Evolutionary conservation across 2,113 vertebrate species (phyloP), one percentile per base, ranked within the genome.

Genomic region (Mustela nigripes): DNA sequence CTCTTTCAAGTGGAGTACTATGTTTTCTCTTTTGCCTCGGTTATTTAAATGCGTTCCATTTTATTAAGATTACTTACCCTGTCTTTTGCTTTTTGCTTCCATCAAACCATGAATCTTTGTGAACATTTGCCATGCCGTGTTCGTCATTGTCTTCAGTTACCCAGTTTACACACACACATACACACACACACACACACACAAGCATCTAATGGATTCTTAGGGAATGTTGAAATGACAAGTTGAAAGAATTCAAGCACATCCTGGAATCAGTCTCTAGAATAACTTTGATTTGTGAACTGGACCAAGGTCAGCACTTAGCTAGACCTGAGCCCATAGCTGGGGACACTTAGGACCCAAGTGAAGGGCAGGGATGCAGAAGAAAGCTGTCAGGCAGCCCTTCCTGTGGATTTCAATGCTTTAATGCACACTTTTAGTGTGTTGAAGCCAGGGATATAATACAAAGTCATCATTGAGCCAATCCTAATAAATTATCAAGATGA

Each of bases 221-320:
- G 39, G 11, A 78, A 18, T 48, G 22, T 67, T 11, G 65, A 92
- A 95, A 60, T 73, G 78, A 69, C 50, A 39, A 19, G n/a, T 58
- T 93, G 50, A 93, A 89, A 86, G 22, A 60, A 76, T 42, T 42
- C 78, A 88, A 42, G 63, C 50, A 91, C 33, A 56, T 80, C 18
- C 12, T 79, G 63, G 42, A 94, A 2, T 5, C 19, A 56, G 11
- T 80, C 80, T 88, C 71, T 28, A 22, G n/a, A 62, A 86, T 85
- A 86, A 86, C 76, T 94, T 83, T 93, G 89, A 74, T 92, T 89
- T 91, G 71, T 95, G 82, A 82, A 81, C 39, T 62, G 26, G 26
- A 78, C 24, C 12, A 76, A 95, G 78, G 69, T 93, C 11, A 95
- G 26, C 19, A 39, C 36, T 85, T 83, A 81, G 16, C 9, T 45